A percentile compares a stretch with the other conserved stretches of the same genome.
phyloP scores from a whole-genome alignment of 2,888 invertebrate genomes.

The Leptogaster cylindrica region DNA sequence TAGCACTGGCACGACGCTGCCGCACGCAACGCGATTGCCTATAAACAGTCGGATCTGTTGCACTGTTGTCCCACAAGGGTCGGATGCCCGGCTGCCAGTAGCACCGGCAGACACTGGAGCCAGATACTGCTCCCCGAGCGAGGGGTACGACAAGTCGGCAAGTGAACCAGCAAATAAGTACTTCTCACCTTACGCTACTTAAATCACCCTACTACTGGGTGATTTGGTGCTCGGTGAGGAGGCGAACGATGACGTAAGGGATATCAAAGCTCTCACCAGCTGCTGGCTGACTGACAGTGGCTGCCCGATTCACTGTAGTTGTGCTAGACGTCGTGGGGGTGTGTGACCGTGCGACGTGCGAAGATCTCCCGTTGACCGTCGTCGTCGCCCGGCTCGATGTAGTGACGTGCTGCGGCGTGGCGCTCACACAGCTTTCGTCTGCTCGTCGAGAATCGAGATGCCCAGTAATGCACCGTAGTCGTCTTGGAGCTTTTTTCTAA shows the following conservation, averaged over 20 bases:
- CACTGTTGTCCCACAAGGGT: not conserved
- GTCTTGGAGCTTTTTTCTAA: conserved; percentile 12
- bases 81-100: conserved; percentile 3
- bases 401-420: not conserved
- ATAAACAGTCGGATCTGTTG: conserved; percentile 31
- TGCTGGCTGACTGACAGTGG: conserved; percentile 6
- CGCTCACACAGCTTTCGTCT: too few relatives aligned
- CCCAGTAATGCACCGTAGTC: not conserved
- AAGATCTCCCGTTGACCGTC: conserved; percentile 23
- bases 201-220: conserved; percentile 15
- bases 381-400: not conserved
- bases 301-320: not conserved
- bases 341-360: not conserved
- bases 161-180: conserved; percentile 33
- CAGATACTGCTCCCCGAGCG: conserved; percentile 7
- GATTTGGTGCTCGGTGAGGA: too few relatives aligned
- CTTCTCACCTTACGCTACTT: conserved; percentile 37
- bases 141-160: conserved; percentile 17
- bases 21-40: conserved; percentile 20
- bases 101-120: conserved; percentile 10
- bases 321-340: not conserved
- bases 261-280: conserved; percentile 22
- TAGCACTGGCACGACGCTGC: conserved; percentile 18
- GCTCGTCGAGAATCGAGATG: too few relatives aligned
- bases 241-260: conserved; percentile 29